These are phyloP conservation scores for Drosophila littoralis DNA, from an alignment of 1,140 invertebrate genomes.

Conservation along the genomic window DNA sequence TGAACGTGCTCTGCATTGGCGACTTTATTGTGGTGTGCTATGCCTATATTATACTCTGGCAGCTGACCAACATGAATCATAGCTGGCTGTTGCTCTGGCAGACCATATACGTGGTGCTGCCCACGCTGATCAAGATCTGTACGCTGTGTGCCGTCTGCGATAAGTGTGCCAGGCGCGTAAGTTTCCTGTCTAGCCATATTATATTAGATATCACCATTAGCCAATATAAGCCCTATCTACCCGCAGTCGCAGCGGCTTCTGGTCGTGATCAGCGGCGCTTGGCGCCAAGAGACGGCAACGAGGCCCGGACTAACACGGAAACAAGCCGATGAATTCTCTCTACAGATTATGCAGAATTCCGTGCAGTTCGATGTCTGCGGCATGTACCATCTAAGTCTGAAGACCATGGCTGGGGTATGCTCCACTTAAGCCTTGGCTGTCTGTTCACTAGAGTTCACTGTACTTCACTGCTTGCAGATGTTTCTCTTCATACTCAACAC, in stretches of 20 bases:
- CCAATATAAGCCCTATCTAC: too few species aligned
- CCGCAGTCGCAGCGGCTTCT: conserved; percentile 23
- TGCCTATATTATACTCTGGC: conserved; percentile 46
- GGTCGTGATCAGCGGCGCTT: conserved; percentile 1
- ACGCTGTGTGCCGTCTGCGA: conserved; percentile 54
- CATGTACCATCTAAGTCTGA: conserved; percentile 64
- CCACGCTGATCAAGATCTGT: conserved; percentile 58
- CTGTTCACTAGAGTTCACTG: not conserved
- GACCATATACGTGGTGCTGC: conserved; percentile 36
- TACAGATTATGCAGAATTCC: conserved; percentile 71
- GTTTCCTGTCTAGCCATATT: not conserved
- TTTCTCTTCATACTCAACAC: conserved; percentile 68
- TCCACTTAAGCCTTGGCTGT: not conserved
- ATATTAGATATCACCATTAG: not conserved
- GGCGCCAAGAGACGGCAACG: not conserved
- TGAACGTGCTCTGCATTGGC: conserved; percentile 63
- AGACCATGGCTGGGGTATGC: conserved; percentile 51
- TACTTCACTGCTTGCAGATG: conserved; percentile 38
- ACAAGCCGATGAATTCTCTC: conserved; percentile 51
- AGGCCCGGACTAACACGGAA: not conserved
- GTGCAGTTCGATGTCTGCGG: conserved; percentile 59
- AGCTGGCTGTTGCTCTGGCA: conserved; percentile 41
- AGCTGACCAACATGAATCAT: not conserved
- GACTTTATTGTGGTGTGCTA: conserved; percentile 65
- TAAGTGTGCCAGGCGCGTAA: conserved; percentile 43